Conservation (phyloP, 2,888 invertebrate species). For the Hirudinaria manillensis region DNA sequence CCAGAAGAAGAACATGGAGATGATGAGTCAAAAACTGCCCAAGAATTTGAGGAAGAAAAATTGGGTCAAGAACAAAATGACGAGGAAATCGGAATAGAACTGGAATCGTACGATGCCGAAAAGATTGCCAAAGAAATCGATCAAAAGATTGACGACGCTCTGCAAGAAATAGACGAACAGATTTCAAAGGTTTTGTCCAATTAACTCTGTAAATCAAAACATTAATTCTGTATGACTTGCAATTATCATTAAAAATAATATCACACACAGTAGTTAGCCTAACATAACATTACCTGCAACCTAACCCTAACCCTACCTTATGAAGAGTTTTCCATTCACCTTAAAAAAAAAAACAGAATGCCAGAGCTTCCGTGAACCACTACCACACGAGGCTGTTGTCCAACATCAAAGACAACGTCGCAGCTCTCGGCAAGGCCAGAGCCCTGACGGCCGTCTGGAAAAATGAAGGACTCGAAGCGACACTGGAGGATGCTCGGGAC, state of each 20-base stretch:
- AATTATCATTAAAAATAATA: not conserved
- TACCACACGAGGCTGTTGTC: not conserved
- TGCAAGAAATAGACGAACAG: not conserved
- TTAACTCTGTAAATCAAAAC: not conserved
- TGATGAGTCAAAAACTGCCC: not conserved
- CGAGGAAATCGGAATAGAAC: not conserved
- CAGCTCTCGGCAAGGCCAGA: not conserved
- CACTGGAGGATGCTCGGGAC: not conserved
- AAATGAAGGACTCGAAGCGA: not conserved
- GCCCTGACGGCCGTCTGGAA: not conserved
- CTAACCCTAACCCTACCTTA: no score
- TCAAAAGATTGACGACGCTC: not conserved
- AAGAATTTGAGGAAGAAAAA: not conserved
- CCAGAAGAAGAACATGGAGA: not conserved
- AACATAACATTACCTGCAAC: no score
- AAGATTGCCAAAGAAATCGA: not conserved
- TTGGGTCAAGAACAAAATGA: not conserved
- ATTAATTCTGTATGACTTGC: not conserved
- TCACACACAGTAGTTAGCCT: no score
- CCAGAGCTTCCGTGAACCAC: not conserved
- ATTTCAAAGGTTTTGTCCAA: constrained; percentile 1
- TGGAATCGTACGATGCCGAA: not conserved
- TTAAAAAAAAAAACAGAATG: no score
- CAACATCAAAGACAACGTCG: not conserved
- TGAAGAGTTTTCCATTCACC: no score